These are phyloP conservation scores for Aurelia coerulea DNA, from an alignment of 30 jellyfish, hydroid and myxozoan genomes.

Conservation along the genomic window DNA sequence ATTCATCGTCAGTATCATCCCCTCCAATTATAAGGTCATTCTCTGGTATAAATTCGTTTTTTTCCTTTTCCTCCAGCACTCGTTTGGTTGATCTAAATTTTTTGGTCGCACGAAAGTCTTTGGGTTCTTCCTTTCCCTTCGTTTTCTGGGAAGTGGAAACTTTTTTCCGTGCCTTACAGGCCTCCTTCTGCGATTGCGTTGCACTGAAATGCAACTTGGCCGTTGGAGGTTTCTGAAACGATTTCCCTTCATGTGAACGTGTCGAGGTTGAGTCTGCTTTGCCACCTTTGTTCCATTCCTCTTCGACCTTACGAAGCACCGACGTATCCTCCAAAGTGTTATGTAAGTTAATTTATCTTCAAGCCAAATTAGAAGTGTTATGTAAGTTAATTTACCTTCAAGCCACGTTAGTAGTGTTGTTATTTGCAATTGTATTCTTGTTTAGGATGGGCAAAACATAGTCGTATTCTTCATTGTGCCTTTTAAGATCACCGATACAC, in stretches of 20 bases:
- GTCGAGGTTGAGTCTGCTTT: neutral
- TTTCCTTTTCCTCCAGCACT: too few relatives aligned
- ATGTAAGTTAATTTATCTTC: neutral
- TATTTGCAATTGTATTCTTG: neutral
- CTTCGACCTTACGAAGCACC: neutral
- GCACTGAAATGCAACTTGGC: neutral
- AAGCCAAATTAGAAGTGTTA: neutral
- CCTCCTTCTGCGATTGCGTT: neutral
- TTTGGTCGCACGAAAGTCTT: neutral
- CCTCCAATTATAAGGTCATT: too few relatives aligned
- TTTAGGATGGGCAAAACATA: neutral
- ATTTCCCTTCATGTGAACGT: neutral
- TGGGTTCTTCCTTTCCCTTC: neutral
- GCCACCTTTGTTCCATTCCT: neutral
- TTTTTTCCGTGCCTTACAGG: neutral
- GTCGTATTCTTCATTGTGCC: neutral
- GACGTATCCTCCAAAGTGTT: neutral
- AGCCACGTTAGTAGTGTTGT: slow-evolving; percentile 1
- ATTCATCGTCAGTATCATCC: too few relatives aligned
- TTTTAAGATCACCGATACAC: slow-evolving; percentile 1
- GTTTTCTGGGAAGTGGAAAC: neutral
- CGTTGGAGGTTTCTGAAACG: neutral
- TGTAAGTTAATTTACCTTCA: neutral
- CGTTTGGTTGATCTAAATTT: too few relatives aligned
- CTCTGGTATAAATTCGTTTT: too few relatives aligned